Evolutionary conservation across 2,888 invertebrate genomes (phyloP), one percentile per base, ranked within the genome.

Genomic region (Dioctria linearis): DNA sequence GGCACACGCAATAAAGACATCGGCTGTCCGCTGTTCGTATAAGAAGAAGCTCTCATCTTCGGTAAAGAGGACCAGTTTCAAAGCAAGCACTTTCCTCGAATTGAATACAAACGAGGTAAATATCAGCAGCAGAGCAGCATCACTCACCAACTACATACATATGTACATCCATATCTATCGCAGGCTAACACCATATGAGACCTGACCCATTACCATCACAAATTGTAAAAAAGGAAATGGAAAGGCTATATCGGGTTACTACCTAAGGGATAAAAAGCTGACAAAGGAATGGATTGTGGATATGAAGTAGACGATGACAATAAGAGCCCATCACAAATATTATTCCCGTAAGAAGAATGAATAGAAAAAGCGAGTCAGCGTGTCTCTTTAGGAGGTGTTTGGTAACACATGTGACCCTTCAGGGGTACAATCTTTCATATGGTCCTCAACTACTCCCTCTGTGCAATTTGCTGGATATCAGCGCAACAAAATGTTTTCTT

Each of bases 281-380:
- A 76, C 76, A 76, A 76, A 76, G 63, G 63, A 76, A 76, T 76
- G 76, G 76, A 76, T 76, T 76, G 76, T 76, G 76, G 76, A 76
- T 63, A 76, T 63, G 63, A 63, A 76, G 76, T 76, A 42, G 76
- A 76, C 37, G 63, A 76, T 76, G 76, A 76, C 76, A 76, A 76
- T 76, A 76, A 76, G 76, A 46, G 63, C 46, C 76, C 76, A 76
- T 76, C 76, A 43, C 63, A 49, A 13, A 61, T 43, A 8, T 61
- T n/a, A 63, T 76, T 39, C n/a, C 57, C 76, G 37, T 51, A 49
- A 49, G 51, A 37, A 11, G 76, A n/a, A 63, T 49, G 76, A 63
- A 63, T 63, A 49, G 49, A 5, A 43, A 46, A 4, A 43, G 46
- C 61, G 43, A 42, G 46, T 9, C 66, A 13, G n/a, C n/a, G 25